phyloP scores from a whole-genome alignment of 2,797 vertebrate species.

The Sphenopsis melanotis region DNA sequence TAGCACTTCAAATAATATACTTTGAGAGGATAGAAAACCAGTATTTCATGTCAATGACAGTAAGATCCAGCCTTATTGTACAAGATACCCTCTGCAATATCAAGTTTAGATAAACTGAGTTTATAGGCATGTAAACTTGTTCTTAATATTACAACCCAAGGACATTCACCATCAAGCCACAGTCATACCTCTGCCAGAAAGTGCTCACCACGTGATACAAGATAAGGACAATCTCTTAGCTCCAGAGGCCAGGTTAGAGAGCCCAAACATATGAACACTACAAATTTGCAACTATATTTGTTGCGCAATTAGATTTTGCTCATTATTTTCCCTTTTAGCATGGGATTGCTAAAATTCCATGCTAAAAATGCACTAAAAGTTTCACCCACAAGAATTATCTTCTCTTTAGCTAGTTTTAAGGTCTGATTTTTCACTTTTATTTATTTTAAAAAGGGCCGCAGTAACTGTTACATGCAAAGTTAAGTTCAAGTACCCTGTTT shows the following conservation, averaged over 20 bases:
- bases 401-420: background rate
- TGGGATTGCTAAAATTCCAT: background rate
- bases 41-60: background rate
- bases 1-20: background rate
- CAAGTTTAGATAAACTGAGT: background rate
- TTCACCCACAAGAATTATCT: background rate
- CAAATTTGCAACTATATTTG: background rate
- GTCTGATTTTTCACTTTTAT: background rate
- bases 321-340: background rate
- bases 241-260: background rate
- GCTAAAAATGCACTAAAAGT: background rate
- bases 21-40: background rate
- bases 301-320: background rate
- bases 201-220: fast-evolving
- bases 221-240: background rate
- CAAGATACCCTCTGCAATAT: background rate
- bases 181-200: background rate
- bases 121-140: fast-evolving
- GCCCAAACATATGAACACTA: background rate
- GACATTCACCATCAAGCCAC: background rate
- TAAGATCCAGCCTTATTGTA: background rate
- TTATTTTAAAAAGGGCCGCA: background rate
- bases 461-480: background rate
- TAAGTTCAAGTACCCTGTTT: background rate
- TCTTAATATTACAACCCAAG: background rate